Evolutionary conservation across 2,888 invertebrate species (phyloP), one percentile per base, ranked within the genome.

Genomic region (Epistrophella euchroma): DNA sequence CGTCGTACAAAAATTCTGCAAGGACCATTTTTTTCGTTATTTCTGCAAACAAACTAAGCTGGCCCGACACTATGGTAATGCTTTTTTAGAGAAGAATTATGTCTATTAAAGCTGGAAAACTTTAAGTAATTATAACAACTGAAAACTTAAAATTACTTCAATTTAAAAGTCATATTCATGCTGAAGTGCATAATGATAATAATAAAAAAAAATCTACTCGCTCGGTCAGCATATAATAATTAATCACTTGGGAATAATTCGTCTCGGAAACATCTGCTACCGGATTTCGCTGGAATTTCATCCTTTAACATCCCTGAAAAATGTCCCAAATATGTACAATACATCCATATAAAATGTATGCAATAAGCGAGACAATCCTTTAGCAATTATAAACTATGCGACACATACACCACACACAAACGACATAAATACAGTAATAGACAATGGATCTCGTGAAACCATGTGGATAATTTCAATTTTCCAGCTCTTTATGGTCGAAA

Each of bases 191-290:
- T 37, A 11, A 28, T n/a, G 35, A 19, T 45, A 45, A 47, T 22
- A 45, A 17, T 43, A n/a, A 25, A 5, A 68, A 7, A 60, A 68
- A 73, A 62, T 40, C 17, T 50, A n/a, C 55, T 22, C 47, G 28
- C 50, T 37, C 56, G 62, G 25, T 55, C 32, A 50, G 70, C 56
- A 43, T 43, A 47, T 78, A 86, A 47, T 78, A 86, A 86, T 86
- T 86, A 86, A 86, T 86, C 77, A 74, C 78, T 82, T 77, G 86
- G 74, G 82, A 50, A 82, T 86, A 82, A 86, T 86, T 82, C 77
- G 45, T 40, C 73, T 70, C 35, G 77, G 70, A 70, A 82, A 71
- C 82, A 86, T 77, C 86, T 86, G 86, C 62, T 47, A 28, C 13
- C 70, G 77, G 52, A 86, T 74, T 85, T 68, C n/a, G 47, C 52